Base-by-base conservation (phyloP, 2,888 invertebrate species). In the Morpho achilles region DNA sequence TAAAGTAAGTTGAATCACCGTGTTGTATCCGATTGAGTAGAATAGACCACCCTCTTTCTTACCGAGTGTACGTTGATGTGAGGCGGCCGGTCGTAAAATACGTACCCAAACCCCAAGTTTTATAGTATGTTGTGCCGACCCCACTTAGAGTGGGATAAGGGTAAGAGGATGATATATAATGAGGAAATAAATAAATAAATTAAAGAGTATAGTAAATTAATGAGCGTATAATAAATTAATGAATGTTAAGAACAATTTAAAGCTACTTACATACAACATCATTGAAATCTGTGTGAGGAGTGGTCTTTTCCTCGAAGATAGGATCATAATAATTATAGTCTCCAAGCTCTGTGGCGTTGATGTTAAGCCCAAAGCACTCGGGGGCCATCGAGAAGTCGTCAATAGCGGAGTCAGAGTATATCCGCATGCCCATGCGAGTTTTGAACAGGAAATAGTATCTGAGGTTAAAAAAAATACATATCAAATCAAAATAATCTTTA, bases 351-450 rank as follows among this genome's bases (percentile, higher is more conserved):
- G 92, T 92, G 0, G 92, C 85, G 3, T 96, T 96, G 71, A 95
- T 93, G 74, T 94, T 94, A 1, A 94, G 81, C 0, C 97, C 97
- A 72, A 97, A 97, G 74, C 98, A 98, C 80, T 97, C 97, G 0
- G 97, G 97, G 56, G 96, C 96, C 79, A 98, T 91, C 0, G 97
- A 96, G 73, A 97, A 94, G 78, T 98, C 97, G 75, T 98, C 97
- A 40, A 98, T 94, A 0, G 96, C 97, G 0, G 97, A 94, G 74
- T 97, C 96, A 0, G 95, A 95, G 72, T 94, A 93, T 46, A 95
- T 94, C 1, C 95, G 86, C 87, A 95, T 94, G 0, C 97, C 96
- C 91, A 94, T 95, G 51, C 94, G 93, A 0, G 96, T 96, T 70
- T 95, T 95, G 75, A 97, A 96, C 71, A 95, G 94, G 10, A 97